These are phyloP conservation scores for Meliscaeva auricollis DNA, from an alignment of 2,888 invertebrate species.

Conservation along the genomic window DNA sequence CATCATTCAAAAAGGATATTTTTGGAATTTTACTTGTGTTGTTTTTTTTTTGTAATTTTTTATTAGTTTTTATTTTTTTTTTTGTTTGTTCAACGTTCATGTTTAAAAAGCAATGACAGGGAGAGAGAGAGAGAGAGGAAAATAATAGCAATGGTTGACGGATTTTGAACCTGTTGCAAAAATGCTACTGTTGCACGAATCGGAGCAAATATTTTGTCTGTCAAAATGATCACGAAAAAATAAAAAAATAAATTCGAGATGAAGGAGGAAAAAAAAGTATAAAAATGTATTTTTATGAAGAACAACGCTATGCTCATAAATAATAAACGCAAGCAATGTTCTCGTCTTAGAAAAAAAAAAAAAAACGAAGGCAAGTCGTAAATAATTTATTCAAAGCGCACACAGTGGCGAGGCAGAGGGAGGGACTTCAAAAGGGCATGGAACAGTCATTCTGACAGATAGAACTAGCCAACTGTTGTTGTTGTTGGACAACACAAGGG, in stretches of 20 bases:
- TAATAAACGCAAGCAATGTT: constrained; percentile 75
- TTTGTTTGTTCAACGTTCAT: neutral
- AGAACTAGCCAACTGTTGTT: constrained; percentile 55
- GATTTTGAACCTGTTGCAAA: constrained; percentile 54
- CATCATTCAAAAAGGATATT: constrained; percentile 74
- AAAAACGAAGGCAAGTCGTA: constrained; percentile 67
- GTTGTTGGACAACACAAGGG: constrained; percentile 53
- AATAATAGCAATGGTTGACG: neutral
- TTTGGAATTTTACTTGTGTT: constrained; percentile 53
- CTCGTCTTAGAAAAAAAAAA: constrained; percentile 50
- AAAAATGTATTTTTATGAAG: constrained; percentile 25
- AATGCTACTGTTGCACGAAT: constrained; percentile 52
- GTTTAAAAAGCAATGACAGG: neutral
- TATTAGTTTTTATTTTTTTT: neutral
- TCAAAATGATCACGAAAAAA: constrained; percentile 27
- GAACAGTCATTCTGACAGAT: constrained; percentile 61
- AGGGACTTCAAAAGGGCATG: constrained; percentile 29
- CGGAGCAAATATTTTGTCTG: constrained; percentile 53
- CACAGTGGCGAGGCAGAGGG: constrained; percentile 14
- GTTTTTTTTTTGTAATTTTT: neutral
- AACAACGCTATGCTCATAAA: constrained; percentile 68
- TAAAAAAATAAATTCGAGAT: neutral
- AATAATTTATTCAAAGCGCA: constrained; percentile 74
- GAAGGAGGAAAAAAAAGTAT: constrained; percentile 11
- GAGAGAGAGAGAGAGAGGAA: neutral